Evolutionary conservation across 1,140 invertebrate species (phyloP), one percentile per base, ranked within the genome.

Genomic region (Anastrepha ludens): DNA sequence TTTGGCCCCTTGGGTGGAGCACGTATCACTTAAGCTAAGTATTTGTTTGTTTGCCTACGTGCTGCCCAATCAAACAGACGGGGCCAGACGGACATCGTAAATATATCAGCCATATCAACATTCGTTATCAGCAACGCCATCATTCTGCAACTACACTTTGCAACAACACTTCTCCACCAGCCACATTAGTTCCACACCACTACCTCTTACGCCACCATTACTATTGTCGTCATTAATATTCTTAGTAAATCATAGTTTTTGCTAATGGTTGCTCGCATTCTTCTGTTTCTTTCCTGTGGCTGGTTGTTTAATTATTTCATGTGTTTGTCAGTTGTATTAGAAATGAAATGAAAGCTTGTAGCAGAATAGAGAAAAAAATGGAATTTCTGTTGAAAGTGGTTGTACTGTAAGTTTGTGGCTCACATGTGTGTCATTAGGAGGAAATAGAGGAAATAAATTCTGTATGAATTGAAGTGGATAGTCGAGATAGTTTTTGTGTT

Each of bases 241-340:
- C 41, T 74, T 74, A 17, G 67, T 74, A 74, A 47, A 74, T 74
- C 67, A 74, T 74, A 74, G 67, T 74, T 74, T 74, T 74, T 74
- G 67, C 41, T 47, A 2, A 17, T 41, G 67, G 39, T 74, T 47
- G 13, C 17, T 41, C 67, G 4, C 41, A 17, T 74, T 74, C 67
- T 74, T 74, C 3, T 47, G 39, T 41, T 8, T 17, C 39, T 47
- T 41, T 13, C 39, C 15, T 74, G 11, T 13, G 13, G 13, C 13
- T 74, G 17, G 67, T 74, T 74, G 67, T 74, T 74, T 74, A 74
- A 74, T 74, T 74, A 74, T 74, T 74, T 74, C 67, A 44, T 44
- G 41, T 74, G 67, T 74, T 74, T 74, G 67, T 74, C 41, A 74
- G 67, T 74, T 74, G 67, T 74, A 74, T 47, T 44, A 44, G 67